Conservation (phyloP, 2,797 vertebrate species). For the Phoxinus dragarum region DNA sequence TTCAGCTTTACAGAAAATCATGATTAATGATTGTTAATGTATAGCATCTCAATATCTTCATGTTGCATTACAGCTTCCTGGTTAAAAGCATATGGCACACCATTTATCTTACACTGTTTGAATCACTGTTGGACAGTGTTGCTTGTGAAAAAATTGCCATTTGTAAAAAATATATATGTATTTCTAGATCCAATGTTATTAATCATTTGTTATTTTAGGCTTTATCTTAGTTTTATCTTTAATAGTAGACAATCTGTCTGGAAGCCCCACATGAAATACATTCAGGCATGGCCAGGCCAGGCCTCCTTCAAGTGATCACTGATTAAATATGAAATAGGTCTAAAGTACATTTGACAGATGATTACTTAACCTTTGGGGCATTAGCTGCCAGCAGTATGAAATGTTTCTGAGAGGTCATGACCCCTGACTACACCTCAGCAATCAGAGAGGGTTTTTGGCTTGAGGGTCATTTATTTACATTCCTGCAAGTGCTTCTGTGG, state of each 20-base stretch:
- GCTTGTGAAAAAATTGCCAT: neutral
- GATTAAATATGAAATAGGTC: constrained; percentile 38
- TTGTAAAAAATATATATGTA: neutral
- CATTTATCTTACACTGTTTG: neutral
- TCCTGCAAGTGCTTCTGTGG: neutral
- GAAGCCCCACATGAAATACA: constrained; percentile 5
- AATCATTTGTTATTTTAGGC: neutral
- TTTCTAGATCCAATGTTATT: neutral
- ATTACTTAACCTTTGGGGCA: constrained; percentile 40
- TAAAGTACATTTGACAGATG: constrained; percentile 55
- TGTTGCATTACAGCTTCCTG: neutral
- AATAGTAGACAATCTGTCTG: constrained; percentile 24
- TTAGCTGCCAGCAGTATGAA: constrained; percentile 45
- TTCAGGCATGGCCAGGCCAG: constrained; percentile 46
- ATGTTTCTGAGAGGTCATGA: neutral
- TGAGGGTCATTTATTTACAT: neutral
- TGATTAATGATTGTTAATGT: neutral
- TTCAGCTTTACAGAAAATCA: neutral
- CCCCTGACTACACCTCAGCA: neutral
- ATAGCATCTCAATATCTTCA: neutral
- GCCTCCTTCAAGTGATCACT: constrained; percentile 29
- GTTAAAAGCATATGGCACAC: neutral
- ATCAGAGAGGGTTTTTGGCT: neutral
- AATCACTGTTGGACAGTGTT: neutral
- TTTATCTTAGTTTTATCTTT: constrained; percentile 12